Conservation (phyloP, 1,140 invertebrate genomes). For the Drosophila rhopaloa region DNA sequence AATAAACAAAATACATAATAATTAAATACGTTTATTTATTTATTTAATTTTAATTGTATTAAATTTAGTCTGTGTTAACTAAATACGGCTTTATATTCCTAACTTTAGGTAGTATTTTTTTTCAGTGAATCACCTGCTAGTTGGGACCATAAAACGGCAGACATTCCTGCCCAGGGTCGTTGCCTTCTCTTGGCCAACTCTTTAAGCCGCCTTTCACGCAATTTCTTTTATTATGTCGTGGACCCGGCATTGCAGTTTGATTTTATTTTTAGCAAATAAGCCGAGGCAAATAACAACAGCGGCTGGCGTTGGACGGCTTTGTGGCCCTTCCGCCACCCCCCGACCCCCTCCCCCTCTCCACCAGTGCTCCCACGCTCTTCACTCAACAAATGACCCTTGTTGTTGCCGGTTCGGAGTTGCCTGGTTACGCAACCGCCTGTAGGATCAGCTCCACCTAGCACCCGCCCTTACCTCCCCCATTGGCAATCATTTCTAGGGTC, state of each 20-base stretch:
- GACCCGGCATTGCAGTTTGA: conserved; percentile 64
- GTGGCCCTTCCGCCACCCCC: neutral
- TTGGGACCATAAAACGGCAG: conserved; percentile 33
- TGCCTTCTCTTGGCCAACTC: conserved; percentile 35
- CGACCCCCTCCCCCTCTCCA: neutral
- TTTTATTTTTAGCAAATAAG: conserved; percentile 82
- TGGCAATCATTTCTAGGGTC: conserved; percentile 80
- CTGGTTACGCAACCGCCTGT: conserved; percentile 61
- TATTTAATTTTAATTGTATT: too few species aligned
- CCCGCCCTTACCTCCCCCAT: conserved; percentile 4
- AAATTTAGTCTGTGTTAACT: neutral
- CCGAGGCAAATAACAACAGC: conserved; percentile 68
- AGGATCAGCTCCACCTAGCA: neutral
- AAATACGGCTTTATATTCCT: too few species aligned
- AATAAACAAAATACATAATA: too few species aligned
- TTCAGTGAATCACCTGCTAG: conserved; percentile 3
- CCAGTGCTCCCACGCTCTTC: conserved; percentile 7
- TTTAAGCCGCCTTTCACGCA: conserved; percentile 74
- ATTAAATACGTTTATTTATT: too few species aligned
- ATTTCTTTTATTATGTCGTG: conserved; percentile 68
- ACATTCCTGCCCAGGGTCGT: conserved; percentile 16
- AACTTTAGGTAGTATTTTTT: neutral
- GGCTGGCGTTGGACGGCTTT: conserved; percentile 31
- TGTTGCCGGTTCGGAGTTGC: conserved; percentile 40
- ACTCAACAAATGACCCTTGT: conserved; percentile 63